phyloP scores from a whole-genome alignment of 2,113 vertebrate species.

The Ia io region DNA sequence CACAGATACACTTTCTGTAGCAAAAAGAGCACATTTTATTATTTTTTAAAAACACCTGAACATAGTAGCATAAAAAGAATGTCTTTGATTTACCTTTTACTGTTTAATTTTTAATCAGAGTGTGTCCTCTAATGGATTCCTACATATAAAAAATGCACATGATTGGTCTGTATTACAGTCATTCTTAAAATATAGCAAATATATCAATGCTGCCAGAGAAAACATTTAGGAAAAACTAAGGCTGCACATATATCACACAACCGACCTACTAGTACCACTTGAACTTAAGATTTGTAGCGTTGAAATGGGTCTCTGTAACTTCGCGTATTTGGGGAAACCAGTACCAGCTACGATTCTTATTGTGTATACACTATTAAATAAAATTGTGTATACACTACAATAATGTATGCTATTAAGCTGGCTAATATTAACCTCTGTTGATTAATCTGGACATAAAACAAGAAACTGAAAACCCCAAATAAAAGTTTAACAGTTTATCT shows the following conservation, averaged over 20 bases:
- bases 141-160: constrained; percentile 88
- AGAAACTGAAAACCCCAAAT: not conserved
- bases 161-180: constrained; percentile 86
- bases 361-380: not conserved
- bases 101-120: constrained; percentile 89
- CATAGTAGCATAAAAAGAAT: constrained; percentile 83
- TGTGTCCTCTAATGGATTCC: constrained; percentile 89
- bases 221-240: constrained; percentile 69
- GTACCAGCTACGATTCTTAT: not conserved
- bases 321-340: not conserved
- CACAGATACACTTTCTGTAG: constrained; percentile 86
- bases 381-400: not conserved
- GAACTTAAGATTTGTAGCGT: not conserved
- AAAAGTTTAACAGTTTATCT: not conserved
- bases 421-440: not conserved
- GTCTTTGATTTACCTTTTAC: constrained; percentile 88
- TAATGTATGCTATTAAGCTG: not conserved
- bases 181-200: constrained; percentile 81
- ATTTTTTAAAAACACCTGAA: constrained; percentile 81
- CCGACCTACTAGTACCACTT: not conserved
- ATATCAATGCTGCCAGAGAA: constrained; percentile 75
- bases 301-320: not conserved
- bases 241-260: not conserved
- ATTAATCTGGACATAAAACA: not conserved
- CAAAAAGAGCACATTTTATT: constrained; percentile 71